Evolutionary conservation across 2,797 vertebrate genomes (phyloP).

Genomic region (Lophotriccus pileatus): DNA sequence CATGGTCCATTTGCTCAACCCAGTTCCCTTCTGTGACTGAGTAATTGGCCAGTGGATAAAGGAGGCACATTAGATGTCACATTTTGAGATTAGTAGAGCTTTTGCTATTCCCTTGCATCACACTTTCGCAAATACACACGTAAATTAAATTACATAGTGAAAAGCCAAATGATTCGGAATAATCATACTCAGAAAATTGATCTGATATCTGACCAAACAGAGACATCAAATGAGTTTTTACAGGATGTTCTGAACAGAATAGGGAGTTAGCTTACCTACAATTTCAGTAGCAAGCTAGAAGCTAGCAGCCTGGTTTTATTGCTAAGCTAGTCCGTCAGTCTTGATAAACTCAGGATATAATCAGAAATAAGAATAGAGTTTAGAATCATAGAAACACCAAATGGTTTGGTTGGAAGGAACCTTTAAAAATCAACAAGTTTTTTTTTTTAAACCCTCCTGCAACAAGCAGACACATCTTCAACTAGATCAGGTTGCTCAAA

Average conservation of each 20-base stretch:
- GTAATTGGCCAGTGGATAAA: constrained; percentile 25
- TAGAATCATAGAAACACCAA: neutral
- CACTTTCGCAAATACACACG: neutral
- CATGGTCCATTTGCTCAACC: constrained; percentile 10
- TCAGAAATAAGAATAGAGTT: neutral
- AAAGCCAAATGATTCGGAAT: neutral
- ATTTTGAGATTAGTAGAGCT: constrained; percentile 10
- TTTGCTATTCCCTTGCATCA: neutral
- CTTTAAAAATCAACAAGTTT: neutral
- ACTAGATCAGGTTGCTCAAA: neutral
- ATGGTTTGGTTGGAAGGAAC: neutral
- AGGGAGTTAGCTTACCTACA: neutral
- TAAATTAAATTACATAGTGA: constrained; percentile 1
- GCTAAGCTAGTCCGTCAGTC: neutral
- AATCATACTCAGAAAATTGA: neutral
- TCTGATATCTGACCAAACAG: neutral
- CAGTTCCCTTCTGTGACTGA: neutral
- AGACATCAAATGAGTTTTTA: neutral
- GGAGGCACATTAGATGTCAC: neutral
- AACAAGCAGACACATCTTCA: neutral
- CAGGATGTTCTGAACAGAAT: neutral
- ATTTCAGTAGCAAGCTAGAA: neutral
- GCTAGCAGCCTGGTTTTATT: neutral
- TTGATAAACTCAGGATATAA: neutral
- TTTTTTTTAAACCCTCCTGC: neutral